Evolutionary conservation across 2,797 vertebrate genomes (phyloP).

Genomic region (Halcyon badia): DNA sequence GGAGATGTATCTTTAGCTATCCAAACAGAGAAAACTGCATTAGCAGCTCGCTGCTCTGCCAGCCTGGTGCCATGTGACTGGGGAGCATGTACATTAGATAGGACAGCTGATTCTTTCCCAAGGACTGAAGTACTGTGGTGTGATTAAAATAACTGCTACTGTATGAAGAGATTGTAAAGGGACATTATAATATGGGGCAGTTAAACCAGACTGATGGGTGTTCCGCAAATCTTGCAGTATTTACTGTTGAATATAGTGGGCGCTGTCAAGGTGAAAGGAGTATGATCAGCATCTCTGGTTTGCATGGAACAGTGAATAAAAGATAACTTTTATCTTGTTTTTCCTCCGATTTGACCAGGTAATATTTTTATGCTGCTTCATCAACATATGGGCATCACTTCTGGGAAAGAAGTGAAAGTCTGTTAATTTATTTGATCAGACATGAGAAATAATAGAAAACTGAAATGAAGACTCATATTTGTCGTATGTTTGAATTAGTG

Average conservation of each 20-base stretch:
- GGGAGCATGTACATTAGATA: background rate
- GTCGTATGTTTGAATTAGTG: slow-evolving; percentile 67
- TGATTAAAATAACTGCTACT: slow-evolving; percentile 37
- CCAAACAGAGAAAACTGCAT: slow-evolving; percentile 64
- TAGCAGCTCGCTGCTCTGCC: slow-evolving; percentile 40
- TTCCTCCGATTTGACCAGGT: slow-evolving; percentile 62
- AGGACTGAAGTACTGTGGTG: slow-evolving; percentile 9
- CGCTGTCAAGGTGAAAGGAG: slow-evolving; percentile 11
- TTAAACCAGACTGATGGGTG: background rate
- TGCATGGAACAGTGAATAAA: slow-evolving; percentile 16
- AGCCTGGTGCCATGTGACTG: slow-evolving; percentile 19
- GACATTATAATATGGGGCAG: background rate
- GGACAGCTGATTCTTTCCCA: slow-evolving; percentile 36
- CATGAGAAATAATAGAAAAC: slow-evolving; percentile 75
- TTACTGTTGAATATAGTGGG: background rate
- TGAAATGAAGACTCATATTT: slow-evolving; percentile 59
- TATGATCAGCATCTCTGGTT: background rate
- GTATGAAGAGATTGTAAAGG: background rate
- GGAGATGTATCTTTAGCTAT: slow-evolving; percentile 55
- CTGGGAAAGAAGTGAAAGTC: slow-evolving; percentile 67
- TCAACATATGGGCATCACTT: slow-evolving; percentile 65
- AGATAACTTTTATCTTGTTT: slow-evolving; percentile 13
- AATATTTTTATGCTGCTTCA: slow-evolving; percentile 47
- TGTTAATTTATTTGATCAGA: slow-evolving; percentile 78
- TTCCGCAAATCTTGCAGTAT: slow-evolving; percentile 26